Conservation (phyloP, 2,113 vertebrate species). For the Grus americana region DNA sequence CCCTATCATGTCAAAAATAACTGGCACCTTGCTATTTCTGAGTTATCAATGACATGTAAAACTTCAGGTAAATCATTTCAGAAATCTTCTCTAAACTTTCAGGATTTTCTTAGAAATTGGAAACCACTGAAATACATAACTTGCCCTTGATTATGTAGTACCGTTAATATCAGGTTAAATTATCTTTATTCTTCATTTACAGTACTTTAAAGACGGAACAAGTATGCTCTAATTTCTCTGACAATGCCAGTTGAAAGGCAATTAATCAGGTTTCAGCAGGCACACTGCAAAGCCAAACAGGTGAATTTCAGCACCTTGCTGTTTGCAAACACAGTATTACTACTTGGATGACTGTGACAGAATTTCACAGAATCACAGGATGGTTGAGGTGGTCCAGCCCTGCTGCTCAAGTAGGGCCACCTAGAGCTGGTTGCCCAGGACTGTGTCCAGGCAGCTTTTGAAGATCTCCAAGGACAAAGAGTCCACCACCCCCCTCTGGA, state of each 20-base stretch:
- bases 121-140: neutral
- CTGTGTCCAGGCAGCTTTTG: accelerated
- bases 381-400: neutral
- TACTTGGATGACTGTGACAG: neutral
- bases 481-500: too few relatives aligned
- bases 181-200: neutral
- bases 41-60: neutral
- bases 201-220: neutral
- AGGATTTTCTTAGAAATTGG: neutral
- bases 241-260: neutral
- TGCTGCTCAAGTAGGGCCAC: neutral
- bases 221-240: neutral
- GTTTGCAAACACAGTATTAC: neutral
- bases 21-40: neutral
- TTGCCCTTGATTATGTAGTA: neutral
- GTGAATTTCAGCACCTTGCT: neutral
- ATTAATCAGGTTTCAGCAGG: neutral
- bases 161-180: neutral
- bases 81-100: neutral
- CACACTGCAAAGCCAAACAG: neutral
- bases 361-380: neutral
- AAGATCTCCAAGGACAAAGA: neutral
- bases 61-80: neutral
- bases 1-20: neutral
- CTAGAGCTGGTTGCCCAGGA: accelerated